Conservation (phyloP, 2,113 vertebrate genomes). For the Macrotis lagotis region DNA sequence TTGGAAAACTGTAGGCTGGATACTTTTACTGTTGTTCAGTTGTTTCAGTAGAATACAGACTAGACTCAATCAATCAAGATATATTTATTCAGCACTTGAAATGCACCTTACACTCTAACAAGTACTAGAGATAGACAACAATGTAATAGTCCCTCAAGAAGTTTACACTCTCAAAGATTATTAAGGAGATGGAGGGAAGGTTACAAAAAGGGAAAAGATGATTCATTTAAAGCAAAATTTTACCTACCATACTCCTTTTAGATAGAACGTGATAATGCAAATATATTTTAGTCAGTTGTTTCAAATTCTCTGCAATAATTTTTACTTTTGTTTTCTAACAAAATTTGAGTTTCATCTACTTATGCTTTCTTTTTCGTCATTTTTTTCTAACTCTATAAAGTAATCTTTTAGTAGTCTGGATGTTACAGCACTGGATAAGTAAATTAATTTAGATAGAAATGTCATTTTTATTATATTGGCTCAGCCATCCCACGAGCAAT, state of each 20-base stretch:
- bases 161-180: background rate
- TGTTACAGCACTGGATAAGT: background rate
- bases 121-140: background rate
- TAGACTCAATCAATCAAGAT: background rate
- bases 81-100: background rate
- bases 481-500: background rate
- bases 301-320: slow-evolving; percentile 8
- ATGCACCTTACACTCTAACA: background rate
- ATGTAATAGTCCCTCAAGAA: background rate
- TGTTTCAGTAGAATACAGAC: background rate
- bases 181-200: background rate
- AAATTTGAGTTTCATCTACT: slow-evolving; percentile 44
- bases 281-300: slow-evolving; percentile 13
- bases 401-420: background rate
- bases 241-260: background rate
- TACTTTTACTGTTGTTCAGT: background rate
- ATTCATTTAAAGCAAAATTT: background rate
- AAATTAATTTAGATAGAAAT: background rate
- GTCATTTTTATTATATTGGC: background rate
- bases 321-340: slow-evolving; percentile 12
- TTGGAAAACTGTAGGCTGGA: background rate
- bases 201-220: slow-evolving; percentile 4
- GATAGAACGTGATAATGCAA: background rate
- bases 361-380: slow-evolving; percentile 14
- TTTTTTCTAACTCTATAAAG: background rate